Evolutionary conservation across 2,797 vertebrate species (phyloP).

Genomic region (Hirundo rustica): DNA sequence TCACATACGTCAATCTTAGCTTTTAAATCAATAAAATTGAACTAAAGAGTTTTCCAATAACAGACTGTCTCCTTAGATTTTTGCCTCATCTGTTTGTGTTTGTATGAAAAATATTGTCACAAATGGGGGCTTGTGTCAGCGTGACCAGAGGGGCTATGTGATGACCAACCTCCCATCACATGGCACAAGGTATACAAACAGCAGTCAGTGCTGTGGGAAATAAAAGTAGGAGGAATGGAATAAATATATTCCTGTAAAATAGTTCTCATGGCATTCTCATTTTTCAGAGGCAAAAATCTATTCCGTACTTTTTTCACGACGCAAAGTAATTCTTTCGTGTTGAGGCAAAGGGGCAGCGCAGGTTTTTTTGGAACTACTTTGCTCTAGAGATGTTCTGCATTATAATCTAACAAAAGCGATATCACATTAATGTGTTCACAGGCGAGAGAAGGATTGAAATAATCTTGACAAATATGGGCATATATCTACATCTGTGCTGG

Average conservation of each 20-base stretch:
- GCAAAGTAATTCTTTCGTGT: not conserved
- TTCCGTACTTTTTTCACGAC: not conserved
- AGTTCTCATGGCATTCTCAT: not conserved
- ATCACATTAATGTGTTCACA: not conserved
- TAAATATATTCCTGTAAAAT: not conserved
- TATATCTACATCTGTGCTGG: slow-evolving; percentile 6
- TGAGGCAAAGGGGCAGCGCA: not conserved
- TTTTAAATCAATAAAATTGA: slow-evolving; percentile 47
- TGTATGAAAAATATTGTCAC: slow-evolving; percentile 3
- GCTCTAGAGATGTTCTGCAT: not conserved
- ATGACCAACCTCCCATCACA: not conserved
- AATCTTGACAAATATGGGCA: slow-evolving; percentile 12
- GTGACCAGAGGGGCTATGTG: not conserved
- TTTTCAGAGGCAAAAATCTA: not conserved
- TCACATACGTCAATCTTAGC: slow-evolving; percentile 1
- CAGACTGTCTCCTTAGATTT: not conserved
- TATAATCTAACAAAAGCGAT: not conserved
- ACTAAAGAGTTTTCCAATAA: slow-evolving; percentile 7
- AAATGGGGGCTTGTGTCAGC: not conserved
- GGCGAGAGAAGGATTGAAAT: not conserved
- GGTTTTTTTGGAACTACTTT: not conserved
- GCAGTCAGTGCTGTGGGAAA: not conserved
- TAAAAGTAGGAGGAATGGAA: not conserved
- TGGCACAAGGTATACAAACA: not conserved
- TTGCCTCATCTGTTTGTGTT: slow-evolving; percentile 10